Evolutionary conservation across 2,888 invertebrate species (phyloP), one percentile per base, ranked within the genome.

Genomic region (Imbricaverruca yamaguchii): DNA sequence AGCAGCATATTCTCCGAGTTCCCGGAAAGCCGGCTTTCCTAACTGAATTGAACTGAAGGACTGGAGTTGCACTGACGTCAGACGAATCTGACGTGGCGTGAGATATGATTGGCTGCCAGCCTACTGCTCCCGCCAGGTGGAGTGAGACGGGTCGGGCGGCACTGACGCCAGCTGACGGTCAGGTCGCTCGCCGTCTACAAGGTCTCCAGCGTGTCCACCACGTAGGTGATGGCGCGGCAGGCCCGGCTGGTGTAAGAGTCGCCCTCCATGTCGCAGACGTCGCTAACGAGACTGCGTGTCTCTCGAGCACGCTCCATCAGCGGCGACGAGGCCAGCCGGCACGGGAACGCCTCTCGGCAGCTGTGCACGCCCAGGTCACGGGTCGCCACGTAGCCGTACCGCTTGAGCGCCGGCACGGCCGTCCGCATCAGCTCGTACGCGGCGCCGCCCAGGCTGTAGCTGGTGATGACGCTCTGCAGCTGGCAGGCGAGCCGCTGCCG

Each of bases 161-260:
- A 39, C 39, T 39, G 39, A 39, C 39, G 39, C 39, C 39, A 39
- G 39, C 39, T 39, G 39, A 39, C 39, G 4, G 39, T 39, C 39
- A 4, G 39, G 39, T 39, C 2, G 1, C 39, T 39, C 39, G 39
- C 39, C 39, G 39, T 39, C 79, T 79, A 79, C 57, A 79, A 23
- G 59, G 57, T 57, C 57, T 79, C 79, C 57, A 79, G 79, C 79
- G 57, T 25, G 79, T 79, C 79, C 57, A 79, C 79, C 13, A n/a
- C 23, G 57, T 7, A 79, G 79, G 57, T 13, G 79, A 59, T n/a
- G 57, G 25, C 13, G 79, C 79, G 79, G 79, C 79, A 79, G 79
- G 21, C 23, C 15, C 79, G 23, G 79, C 79, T 23, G 21, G 57
- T 25, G 57, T 21, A 57, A 15, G 79, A 57, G 57, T 56, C 57